Conservation (phyloP, 2,113 vertebrate species). For the Percopsis transmontana region DNA sequence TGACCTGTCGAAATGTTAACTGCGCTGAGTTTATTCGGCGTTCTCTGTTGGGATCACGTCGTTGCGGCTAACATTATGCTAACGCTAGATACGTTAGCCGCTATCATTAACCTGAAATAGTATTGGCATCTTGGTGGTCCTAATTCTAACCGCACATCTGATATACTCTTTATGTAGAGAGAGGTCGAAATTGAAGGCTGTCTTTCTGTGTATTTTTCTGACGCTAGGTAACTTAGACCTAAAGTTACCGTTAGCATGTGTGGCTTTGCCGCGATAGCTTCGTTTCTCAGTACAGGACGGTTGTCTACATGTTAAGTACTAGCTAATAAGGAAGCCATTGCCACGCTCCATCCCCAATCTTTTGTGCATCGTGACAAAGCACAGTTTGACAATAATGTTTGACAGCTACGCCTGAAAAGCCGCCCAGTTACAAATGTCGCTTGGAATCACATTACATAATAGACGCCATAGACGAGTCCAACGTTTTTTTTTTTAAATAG, state of each 20-base stretch:
- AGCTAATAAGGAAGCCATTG: constrained; percentile 65
- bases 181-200: fast-evolving
- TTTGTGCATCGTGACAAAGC: constrained; percentile 61
- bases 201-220: background rate
- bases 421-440: background rate
- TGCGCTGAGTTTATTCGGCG: constrained; percentile 37
- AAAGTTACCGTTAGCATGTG: constrained; percentile 1
- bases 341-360: constrained; percentile 52
- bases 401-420: background rate
- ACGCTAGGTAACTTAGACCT: background rate
- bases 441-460: background rate
- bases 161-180: fast-evolving
- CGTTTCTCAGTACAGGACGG: constrained; percentile 40
- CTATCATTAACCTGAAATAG: background rate
- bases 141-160: background rate
- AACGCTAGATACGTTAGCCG: constrained; percentile 32
- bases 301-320: constrained; percentile 26
- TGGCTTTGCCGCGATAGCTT: constrained; percentile 49
- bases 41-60: constrained; percentile 18
- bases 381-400: constrained; percentile 29
- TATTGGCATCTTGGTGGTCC: background rate
- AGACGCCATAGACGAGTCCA: background rate
- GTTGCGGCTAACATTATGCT: constrained; percentile 51
- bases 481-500: background rate
- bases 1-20: constrained; percentile 37